These are phyloP conservation scores for Drosophila chauvacae DNA, from an alignment of 1,140 invertebrate species.

Conservation along the genomic window DNA sequence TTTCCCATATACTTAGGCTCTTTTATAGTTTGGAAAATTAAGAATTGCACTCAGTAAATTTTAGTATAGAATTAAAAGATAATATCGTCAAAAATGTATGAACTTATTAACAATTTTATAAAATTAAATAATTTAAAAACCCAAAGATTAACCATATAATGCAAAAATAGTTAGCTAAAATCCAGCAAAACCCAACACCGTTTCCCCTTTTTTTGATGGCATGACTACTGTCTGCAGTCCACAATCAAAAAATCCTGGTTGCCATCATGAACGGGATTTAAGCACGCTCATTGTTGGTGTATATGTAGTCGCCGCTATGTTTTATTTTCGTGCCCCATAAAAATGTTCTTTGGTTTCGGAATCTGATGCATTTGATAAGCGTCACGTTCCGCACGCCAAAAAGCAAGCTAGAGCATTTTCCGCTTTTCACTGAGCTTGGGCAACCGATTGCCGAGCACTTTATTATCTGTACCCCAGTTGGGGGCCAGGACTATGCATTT, in stretches of 20 bases:
- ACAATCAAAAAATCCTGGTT: constrained; percentile 7
- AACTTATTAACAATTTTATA: too few species aligned
- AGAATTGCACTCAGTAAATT: too few species aligned
- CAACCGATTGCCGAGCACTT: constrained; percentile 59
- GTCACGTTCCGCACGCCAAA: constrained; percentile 71
- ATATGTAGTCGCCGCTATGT: constrained; percentile 4
- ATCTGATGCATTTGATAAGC: constrained; percentile 80
- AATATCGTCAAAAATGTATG: too few species aligned
- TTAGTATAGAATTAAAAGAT: too few species aligned
- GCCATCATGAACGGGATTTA: constrained; percentile 2
- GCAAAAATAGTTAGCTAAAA: background rate
- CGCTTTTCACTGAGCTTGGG: constrained; percentile 37
- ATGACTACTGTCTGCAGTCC: background rate
- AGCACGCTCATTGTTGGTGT: constrained; percentile 28
- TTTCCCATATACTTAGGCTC: too few species aligned
- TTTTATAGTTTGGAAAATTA: too few species aligned
- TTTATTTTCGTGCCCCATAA: constrained; percentile 31
- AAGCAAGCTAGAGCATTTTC: constrained; percentile 55
- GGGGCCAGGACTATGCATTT: constrained; percentile 59
- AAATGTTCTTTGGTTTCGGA: constrained; percentile 37
- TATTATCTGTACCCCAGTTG: constrained; percentile 60
- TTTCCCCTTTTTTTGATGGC: background rate
- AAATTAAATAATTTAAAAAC: too few species aligned
- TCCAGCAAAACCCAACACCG: background rate
- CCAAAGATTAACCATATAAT: background rate